Conservation (phyloP, 2,888 invertebrate species). For the Onthophagus sagittarius region DNA sequence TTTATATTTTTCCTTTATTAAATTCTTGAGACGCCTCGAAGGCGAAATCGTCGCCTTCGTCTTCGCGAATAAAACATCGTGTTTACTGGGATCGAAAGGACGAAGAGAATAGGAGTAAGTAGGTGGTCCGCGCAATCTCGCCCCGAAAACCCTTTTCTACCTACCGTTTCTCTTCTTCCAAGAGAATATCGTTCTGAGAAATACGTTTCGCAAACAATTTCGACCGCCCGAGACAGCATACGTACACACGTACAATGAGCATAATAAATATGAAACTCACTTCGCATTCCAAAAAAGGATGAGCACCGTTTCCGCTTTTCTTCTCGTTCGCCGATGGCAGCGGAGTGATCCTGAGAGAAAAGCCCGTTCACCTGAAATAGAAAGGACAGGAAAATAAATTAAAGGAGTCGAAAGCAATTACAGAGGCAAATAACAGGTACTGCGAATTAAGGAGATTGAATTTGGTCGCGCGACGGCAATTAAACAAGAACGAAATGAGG, state of each 20-base stretch:
- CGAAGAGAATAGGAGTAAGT: neutral
- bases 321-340: neutral
- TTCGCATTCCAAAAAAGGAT: neutral
- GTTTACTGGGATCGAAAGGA: neutral
- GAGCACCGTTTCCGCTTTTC: neutral
- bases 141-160: neutral
- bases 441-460: neutral
- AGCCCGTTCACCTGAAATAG: neutral
- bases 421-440: neutral
- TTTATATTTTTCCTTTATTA: neutral
- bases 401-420: neutral
- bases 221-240: neutral
- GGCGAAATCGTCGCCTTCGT: neutral
- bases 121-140: neutral
- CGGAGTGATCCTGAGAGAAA: neutral
- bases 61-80: neutral
- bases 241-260: neutral
- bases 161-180: neutral
- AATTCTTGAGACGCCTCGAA: neutral
- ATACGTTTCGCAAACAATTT: neutral
- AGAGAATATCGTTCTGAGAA: neutral
- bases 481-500: neutral
- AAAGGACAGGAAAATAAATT: neutral
- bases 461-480: neutral
- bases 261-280: constrained; percentile 2